Conservation (phyloP, 2,113 vertebrate species). For the Callaeas wilsoni region DNA sequence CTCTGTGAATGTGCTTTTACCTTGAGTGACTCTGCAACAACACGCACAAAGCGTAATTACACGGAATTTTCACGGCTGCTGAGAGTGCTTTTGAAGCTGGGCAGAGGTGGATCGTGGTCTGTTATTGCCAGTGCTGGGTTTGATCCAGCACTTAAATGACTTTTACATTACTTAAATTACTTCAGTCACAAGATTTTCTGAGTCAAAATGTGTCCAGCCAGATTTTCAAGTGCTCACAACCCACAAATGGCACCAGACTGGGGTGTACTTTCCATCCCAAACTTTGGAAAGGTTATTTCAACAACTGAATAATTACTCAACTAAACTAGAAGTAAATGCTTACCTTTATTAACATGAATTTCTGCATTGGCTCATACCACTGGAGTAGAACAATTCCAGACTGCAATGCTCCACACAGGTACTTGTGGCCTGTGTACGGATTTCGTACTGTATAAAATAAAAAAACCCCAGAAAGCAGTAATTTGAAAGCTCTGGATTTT, state of each 20-base stretch:
- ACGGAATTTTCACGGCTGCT: neutral
- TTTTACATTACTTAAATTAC: neutral
- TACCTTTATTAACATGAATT: conserved; percentile 99
- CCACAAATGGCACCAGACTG: neutral
- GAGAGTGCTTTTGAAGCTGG: neutral
- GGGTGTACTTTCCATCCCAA: neutral
- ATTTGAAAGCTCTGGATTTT: neutral
- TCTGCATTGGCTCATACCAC: conserved; percentile 99
- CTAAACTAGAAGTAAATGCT: neutral
- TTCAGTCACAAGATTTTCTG: neutral
- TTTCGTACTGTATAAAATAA: conserved; percentile 82
- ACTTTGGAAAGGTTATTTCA: neutral
- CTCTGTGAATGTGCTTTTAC: neutral
- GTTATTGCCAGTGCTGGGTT: neutral
- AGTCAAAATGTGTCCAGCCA: neutral
- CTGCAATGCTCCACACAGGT: conserved; percentile 93
- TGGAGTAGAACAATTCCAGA: conserved; percentile 95
- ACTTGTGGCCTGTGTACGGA: conserved; percentile 95
- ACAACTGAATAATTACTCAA: neutral
- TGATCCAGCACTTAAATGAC: neutral
- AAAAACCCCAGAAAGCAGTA: fast-evolving
- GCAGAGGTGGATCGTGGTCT: neutral
- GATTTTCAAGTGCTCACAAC: neutral
- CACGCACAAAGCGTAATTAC: fast-evolving
- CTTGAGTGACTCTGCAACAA: neutral